phyloP scores from a whole-genome alignment of 2,888 invertebrate genomes.

The Drosophila multiciliata region DNA sequence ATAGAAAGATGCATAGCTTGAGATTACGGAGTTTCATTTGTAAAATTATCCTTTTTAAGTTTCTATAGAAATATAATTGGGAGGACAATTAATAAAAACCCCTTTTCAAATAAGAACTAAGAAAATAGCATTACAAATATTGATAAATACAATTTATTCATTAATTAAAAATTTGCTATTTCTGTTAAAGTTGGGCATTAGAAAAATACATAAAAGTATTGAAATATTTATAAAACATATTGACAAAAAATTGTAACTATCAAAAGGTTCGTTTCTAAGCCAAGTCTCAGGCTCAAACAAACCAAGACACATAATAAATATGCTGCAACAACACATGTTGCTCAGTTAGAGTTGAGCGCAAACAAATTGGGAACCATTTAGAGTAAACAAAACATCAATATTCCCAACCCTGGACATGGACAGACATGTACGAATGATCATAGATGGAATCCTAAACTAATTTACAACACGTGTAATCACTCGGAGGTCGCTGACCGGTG shows the following conservation, averaged over 20 bases:
- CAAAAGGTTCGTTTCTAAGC: neutral
- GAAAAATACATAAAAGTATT: neutral
- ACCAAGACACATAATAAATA: neutral
- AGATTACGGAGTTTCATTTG: neutral
- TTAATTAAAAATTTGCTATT: neutral
- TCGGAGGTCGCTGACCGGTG: conserved; percentile 71
- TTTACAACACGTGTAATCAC: conserved; percentile 78
- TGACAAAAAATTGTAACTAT: neutral
- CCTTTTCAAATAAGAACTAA: neutral
- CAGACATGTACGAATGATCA: neutral
- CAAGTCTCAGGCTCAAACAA: neutral
- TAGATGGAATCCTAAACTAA: conserved; percentile 70
- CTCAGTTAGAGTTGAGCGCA: conserved; percentile 9
- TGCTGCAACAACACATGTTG: neutral
- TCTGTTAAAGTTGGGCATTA: neutral
- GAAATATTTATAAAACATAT: neutral
- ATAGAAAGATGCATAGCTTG: neutral
- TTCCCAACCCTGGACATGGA: conserved; percentile 23
- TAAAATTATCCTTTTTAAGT: neutral
- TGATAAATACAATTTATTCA: neutral
- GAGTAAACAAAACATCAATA: conserved; percentile 67
- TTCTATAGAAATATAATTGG: neutral
- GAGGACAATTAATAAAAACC: neutral
- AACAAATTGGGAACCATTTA: conserved; percentile 41
- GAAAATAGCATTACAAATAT: neutral